These are phyloP conservation scores for Ennomos fuscantarius DNA, from an alignment of 2,888 invertebrate species.

Conservation along the genomic window DNA sequence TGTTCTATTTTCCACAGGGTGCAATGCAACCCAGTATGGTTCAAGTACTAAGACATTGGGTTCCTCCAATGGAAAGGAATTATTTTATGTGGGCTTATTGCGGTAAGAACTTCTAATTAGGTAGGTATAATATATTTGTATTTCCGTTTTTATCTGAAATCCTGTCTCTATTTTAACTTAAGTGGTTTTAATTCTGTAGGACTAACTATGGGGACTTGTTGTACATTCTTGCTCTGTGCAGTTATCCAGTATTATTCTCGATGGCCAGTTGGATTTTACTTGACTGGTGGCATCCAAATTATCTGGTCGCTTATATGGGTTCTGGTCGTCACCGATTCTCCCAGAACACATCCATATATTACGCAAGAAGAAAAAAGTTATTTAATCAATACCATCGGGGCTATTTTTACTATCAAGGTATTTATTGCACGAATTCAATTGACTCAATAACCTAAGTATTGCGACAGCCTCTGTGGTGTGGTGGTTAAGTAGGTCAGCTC, in stretches of 20 bases:
- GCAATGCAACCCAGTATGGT: constrained; percentile 81
- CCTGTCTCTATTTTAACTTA: not conserved
- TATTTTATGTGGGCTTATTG: constrained; percentile 82
- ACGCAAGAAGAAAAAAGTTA: constrained; percentile 85
- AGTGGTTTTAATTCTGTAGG: constrained; percentile 48
- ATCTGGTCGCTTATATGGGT: constrained; percentile 85
- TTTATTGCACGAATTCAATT: not conserved
- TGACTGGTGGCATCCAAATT: constrained; percentile 82
- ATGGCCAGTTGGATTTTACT: constrained; percentile 88
- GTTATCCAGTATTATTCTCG: constrained; percentile 85
- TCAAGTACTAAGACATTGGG: constrained; percentile 75
- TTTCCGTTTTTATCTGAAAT: not conserved
- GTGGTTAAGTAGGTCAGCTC: no score
- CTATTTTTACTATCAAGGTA: constrained; percentile 74
- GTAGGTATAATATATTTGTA: no score
- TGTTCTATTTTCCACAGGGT: constrained; percentile 53
- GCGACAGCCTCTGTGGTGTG: no score
- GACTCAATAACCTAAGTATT: not conserved
- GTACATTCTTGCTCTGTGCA: constrained; percentile 88
- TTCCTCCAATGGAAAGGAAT: constrained; percentile 76
- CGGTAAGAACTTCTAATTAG: constrained; percentile 54
- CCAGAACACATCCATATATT: constrained; percentile 86
- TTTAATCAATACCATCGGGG: constrained; percentile 84
- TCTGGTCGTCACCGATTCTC: constrained; percentile 85
- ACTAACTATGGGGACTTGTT: constrained; percentile 85